Conservation (phyloP, 2,888 invertebrate genomes). For the Gandaritis pyraliata region DNA sequence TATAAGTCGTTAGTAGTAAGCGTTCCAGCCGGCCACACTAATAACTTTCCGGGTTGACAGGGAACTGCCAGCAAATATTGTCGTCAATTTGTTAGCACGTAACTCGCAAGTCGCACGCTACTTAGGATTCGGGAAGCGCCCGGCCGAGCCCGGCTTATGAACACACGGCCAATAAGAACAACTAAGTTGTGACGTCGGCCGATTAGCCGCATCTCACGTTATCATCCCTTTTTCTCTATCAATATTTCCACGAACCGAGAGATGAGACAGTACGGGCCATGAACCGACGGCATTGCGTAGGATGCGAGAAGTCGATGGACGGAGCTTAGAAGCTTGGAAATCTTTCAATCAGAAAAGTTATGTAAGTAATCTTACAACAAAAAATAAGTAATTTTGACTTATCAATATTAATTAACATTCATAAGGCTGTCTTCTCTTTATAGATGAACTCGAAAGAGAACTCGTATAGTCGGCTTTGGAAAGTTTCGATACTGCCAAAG, state of each 20-base stretch:
- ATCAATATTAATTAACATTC: conserved; percentile 42
- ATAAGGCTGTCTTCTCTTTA: conserved; percentile 44
- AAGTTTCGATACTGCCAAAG: conserved; percentile 40
- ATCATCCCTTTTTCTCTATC: conserved; percentile 64
- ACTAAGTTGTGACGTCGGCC: conserved; percentile 78
- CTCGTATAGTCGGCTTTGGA: conserved; percentile 36
- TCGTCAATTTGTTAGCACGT: conserved; percentile 77
- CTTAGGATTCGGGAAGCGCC: conserved; percentile 73
- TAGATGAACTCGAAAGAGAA: conserved; percentile 39
- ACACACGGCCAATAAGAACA: conserved; percentile 77
- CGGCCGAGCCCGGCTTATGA: conserved; percentile 68
- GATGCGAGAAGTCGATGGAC: conserved; percentile 28
- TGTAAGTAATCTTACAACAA: conserved; percentile 34
- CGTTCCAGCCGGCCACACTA: conserved; percentile 54
- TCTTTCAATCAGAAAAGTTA: no score
- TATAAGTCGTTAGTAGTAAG: conserved; percentile 39
- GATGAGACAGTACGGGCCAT: neutral
- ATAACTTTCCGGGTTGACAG: conserved; percentile 70
- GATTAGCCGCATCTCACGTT: conserved; percentile 67
- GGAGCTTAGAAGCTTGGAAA: no score
- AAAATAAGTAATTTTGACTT: conserved; percentile 6
- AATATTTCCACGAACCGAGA: conserved; percentile 46
- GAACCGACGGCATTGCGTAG: neutral
- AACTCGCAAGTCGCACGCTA: conserved; percentile 62
- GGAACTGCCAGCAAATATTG: conserved; percentile 76